Percentiles rank a stretch among this genome's conserved stretches.
Conservation (phyloP, 2,888 invertebrate species). For the Noctua janthe region DNA sequence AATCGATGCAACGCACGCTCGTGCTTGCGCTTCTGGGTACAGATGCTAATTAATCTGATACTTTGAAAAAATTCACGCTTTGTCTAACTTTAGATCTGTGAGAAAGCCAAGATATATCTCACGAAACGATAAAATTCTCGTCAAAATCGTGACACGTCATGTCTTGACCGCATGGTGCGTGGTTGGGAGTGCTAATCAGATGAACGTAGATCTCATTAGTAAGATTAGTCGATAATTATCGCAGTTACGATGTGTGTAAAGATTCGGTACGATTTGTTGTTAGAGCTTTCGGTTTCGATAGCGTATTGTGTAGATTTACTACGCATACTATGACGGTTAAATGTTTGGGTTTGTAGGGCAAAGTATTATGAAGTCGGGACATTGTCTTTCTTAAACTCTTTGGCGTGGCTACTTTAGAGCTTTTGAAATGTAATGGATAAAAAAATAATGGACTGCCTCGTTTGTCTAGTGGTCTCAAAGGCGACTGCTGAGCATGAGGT, state of each 20-base stretch:
- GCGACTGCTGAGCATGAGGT: too few species aligned
- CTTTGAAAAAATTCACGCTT: background rate
- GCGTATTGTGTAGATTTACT: constrained; percentile 16
- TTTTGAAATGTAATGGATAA: too few species aligned
- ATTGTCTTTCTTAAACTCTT: background rate
- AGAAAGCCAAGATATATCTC: background rate
- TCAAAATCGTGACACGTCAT: background rate
- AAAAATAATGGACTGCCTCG: too few species aligned
- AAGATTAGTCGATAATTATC: constrained; percentile 30
- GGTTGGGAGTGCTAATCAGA: constrained; percentile 15
- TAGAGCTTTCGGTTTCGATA: constrained; percentile 45
- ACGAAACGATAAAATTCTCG: background rate
- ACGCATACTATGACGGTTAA: background rate
- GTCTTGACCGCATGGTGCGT: background rate
- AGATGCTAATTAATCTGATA: too few species aligned
- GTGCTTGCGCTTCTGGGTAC: too few species aligned
- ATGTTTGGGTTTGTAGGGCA: background rate
- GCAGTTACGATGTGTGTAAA: constrained; percentile 27
- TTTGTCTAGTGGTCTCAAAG: too few species aligned
- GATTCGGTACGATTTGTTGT: constrained; percentile 26
- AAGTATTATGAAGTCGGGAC: background rate
- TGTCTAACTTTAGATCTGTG: background rate
- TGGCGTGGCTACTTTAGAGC: background rate
- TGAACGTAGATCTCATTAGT: constrained; percentile 29
- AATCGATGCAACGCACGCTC: too few species aligned